phyloP scores from a whole-genome alignment of 2,113 vertebrate species.

The Argyrosomus japonicus region DNA sequence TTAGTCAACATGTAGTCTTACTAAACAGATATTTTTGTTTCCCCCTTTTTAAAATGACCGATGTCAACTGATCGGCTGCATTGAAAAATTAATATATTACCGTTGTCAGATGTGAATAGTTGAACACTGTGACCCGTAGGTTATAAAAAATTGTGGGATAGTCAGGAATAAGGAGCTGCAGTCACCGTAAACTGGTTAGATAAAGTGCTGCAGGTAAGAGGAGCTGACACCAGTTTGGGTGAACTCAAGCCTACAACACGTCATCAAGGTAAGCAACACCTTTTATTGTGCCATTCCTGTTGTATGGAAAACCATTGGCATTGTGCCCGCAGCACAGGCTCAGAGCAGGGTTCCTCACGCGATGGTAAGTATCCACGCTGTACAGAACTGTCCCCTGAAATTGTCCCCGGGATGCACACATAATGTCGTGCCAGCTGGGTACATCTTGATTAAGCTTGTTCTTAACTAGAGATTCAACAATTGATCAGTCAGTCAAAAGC shows the following conservation, averaged over 20 bases:
- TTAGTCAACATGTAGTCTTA: neutral
- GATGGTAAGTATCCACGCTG: neutral
- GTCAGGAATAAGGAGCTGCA: neutral
- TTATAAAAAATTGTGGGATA: neutral
- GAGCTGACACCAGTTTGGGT: neutral
- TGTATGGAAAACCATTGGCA: constrained; percentile 16
- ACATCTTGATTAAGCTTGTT: neutral
- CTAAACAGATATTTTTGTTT: neutral
- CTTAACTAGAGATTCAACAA: neutral
- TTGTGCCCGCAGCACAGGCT: neutral
- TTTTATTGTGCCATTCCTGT: neutral
- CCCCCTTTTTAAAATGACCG: no score
- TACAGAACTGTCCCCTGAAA: neutral
- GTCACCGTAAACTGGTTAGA: neutral
- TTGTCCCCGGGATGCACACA: neutral
- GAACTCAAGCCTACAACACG: neutral
- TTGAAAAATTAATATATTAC: neutral
- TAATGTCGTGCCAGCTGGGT: neutral
- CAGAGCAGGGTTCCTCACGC: neutral
- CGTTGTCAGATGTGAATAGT: no score
- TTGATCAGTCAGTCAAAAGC: neutral
- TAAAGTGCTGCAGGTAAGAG: neutral
- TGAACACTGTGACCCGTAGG: neutral
- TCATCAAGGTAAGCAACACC: neutral
- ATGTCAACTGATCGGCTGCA: no score